These are phyloP conservation scores for Calidris pygmaea DNA, from an alignment of 2,113 vertebrate genomes.

Conservation along the genomic window DNA sequence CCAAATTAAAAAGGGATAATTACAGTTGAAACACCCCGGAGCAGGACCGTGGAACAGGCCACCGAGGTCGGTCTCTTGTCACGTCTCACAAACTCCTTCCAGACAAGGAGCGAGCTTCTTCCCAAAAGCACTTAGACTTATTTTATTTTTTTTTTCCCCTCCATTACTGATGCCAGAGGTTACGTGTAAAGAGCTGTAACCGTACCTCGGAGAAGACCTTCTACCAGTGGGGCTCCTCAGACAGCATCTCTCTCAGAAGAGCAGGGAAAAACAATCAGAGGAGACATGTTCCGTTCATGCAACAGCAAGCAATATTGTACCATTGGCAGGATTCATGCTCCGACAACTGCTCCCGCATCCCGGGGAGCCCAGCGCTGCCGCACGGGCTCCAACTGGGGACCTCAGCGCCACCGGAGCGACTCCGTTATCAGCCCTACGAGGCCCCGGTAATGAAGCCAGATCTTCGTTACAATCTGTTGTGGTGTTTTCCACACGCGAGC, in stretches of 20 bases:
- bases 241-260: constrained; percentile 42
- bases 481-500: not conserved
- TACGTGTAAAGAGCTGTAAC: not conserved
- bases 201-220: constrained; percentile 22
- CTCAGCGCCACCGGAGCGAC: not conserved
- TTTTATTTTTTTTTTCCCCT: not conserved
- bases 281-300: constrained; percentile 65
- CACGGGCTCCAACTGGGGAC: not conserved
- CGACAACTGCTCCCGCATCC: constrained; percentile 34
- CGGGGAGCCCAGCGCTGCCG: not conserved
- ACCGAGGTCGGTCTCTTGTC: not conserved
- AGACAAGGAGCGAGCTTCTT: not conserved
- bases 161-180: not conserved
- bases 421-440: constrained; percentile 7
- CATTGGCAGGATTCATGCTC: constrained; percentile 32
- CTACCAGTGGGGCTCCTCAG: not conserved
- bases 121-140: not conserved
- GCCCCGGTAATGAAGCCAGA: constrained; percentile 1
- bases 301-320: constrained; percentile 67
- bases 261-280: constrained; percentile 63
- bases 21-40: not conserved
- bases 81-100: not conserved
- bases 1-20: constrained; percentile 7
- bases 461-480: constrained; percentile 28
- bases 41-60: not conserved